These are phyloP conservation scores for Tipula vernalis DNA, from an alignment of 2,888 invertebrate genomes.

Conservation along the genomic window DNA sequence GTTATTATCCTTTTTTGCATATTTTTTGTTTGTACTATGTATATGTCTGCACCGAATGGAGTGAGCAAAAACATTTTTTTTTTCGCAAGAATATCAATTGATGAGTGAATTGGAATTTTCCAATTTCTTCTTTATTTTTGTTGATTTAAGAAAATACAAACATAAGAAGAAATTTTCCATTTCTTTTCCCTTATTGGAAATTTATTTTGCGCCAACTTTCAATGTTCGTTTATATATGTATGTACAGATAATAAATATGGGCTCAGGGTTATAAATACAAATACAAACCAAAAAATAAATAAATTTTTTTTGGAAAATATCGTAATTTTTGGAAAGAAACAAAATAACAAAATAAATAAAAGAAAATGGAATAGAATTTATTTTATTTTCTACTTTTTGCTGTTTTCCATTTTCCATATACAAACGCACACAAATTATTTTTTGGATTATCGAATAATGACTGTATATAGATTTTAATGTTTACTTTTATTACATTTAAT, in stretches of 20 bases:
- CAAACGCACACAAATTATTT: not conserved
- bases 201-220: not conserved
- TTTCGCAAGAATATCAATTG: not conserved
- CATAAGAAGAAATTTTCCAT: not conserved
- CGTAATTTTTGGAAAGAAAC: not conserved
- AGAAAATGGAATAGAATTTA: not conserved
- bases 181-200: not conserved
- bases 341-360: not conserved
- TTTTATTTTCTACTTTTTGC: not conserved
- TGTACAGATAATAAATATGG: not conserved
- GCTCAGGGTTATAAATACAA: not conserved
- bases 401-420: not conserved
- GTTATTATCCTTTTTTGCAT: not conserved
- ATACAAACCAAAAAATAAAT: not conserved
- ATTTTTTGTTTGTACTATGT: not conserved
- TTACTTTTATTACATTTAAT: not conserved
- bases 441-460: not conserved
- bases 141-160: not conserved
- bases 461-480: not conserved
- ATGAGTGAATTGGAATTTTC: not conserved
- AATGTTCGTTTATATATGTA: not conserved
- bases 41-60: not conserved
- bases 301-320: not conserved
- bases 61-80: not conserved
- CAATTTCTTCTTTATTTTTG: not conserved